Evolutionary conservation across 2,113 vertebrate genomes (phyloP).

Genomic region (Atractosteus spatula): DNA sequence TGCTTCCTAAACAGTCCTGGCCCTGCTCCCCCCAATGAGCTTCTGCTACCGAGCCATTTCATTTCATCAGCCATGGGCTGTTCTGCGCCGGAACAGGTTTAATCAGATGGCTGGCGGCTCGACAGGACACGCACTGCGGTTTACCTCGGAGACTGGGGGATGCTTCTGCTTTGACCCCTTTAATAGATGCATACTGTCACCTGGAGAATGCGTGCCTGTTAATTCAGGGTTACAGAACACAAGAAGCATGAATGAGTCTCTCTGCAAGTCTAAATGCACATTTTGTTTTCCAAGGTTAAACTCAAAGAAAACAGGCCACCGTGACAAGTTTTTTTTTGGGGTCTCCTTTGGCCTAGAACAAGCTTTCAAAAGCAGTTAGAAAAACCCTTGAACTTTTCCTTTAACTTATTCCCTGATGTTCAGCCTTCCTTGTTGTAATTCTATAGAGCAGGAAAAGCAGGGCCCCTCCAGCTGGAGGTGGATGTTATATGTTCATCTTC

Average conservation of each 20-base stretch:
- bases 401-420: conserved; percentile 23
- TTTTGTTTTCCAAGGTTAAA: not conserved
- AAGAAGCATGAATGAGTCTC: not conserved
- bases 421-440: conserved; percentile 28
- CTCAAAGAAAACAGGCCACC: conserved; percentile 1
- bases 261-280: too few relatives aligned
- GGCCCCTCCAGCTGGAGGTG: conserved; percentile 34
- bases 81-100: not conserved
- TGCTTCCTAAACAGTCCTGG: not conserved
- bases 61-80: not conserved
- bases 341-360: conserved; percentile 6
- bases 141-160: not conserved
- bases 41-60: not conserved
- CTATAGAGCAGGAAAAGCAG: conserved; percentile 19
- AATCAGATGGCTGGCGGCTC: not conserved
- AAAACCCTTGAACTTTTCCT: conserved; percentile 28
- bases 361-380: conserved; percentile 33
- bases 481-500: conserved; percentile 41
- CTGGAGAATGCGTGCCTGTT: not conserved
- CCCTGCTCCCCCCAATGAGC: not conserved
- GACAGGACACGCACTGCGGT: not conserved
- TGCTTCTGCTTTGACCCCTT: not conserved
- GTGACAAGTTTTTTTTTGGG: conserved; percentile 7
- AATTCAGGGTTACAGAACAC: too few relatives aligned
- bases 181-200: not conserved